phyloP scores from a whole-genome alignment of 2,797 vertebrate species.

The Labeo calbasu region DNA sequence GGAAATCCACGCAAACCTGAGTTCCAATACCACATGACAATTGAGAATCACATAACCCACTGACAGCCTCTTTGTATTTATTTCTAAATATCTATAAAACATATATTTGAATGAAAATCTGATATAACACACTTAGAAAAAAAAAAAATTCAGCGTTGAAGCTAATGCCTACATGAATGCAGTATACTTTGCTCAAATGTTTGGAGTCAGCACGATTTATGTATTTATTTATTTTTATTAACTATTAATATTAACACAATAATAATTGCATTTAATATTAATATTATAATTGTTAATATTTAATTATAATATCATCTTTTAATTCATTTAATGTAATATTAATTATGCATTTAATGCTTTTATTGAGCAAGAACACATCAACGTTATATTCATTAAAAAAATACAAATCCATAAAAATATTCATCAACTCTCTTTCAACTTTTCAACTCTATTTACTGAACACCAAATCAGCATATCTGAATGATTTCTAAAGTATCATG shows the following conservation, averaged over 20 bases:
- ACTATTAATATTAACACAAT: too few species aligned
- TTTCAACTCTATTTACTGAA: too few species aligned
- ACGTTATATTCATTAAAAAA: too few species aligned
- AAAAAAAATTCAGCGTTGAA: not conserved
- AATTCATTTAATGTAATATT: too few species aligned
- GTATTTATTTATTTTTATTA: too few species aligned
- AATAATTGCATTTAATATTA: too few species aligned
- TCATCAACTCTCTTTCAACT: too few species aligned
- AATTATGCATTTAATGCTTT: not conserved
- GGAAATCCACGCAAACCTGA: constrained; percentile 64
- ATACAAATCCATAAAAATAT: too few species aligned
- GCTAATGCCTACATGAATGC: not conserved
- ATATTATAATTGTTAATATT: too few species aligned
- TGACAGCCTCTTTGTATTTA: not conserved
- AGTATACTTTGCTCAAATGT: not conserved
- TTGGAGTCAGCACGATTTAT: too few species aligned
- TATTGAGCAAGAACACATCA: not conserved
- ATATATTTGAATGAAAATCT: not conserved
- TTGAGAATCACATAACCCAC: not conserved
- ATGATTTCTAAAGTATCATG: not conserved
- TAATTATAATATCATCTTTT: too few species aligned
- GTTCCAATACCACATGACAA: not conserved
- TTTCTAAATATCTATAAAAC: not conserved
- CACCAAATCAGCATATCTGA: not conserved
- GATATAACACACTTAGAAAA: not conserved